phyloP scores from a whole-genome alignment of 2,113 vertebrate genomes.

The Neodontobutis hainanensis region DNA sequence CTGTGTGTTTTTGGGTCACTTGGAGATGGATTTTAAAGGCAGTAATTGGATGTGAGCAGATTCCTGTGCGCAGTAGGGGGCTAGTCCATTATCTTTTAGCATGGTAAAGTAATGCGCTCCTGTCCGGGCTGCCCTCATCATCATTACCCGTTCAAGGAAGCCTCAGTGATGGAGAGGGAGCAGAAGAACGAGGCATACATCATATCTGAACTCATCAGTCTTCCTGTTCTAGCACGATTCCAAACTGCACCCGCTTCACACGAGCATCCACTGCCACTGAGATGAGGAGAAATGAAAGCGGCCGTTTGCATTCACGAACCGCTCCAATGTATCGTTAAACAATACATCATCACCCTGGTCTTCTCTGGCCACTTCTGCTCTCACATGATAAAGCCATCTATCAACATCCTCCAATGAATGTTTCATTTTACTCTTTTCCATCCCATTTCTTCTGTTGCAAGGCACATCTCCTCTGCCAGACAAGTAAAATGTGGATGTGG shows the following conservation, averaged over 20 bases:
- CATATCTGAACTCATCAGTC: slow-evolving; percentile 74
- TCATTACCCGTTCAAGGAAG: slow-evolving; percentile 71
- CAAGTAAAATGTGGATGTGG: slow-evolving; percentile 45
- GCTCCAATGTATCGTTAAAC: slow-evolving; percentile 70
- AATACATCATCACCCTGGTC: slow-evolving; percentile 73
- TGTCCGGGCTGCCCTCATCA: slow-evolving; percentile 70
- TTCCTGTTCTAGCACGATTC: slow-evolving; percentile 64
- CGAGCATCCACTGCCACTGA: slow-evolving; percentile 44
- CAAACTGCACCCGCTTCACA: slow-evolving; percentile 69
- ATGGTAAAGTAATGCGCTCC: slow-evolving; percentile 65
- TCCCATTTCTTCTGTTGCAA: slow-evolving; percentile 55
- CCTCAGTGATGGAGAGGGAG: slow-evolving; percentile 69
- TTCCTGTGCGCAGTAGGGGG: slow-evolving; percentile 66
- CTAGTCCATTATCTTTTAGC: slow-evolving; percentile 74
- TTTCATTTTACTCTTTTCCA: slow-evolving; percentile 69
- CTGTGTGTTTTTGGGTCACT: slow-evolving; percentile 57
- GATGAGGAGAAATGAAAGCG: slow-evolving; percentile 70
- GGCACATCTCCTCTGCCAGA: slow-evolving; percentile 45
- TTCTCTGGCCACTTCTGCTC: slow-evolving; percentile 65
- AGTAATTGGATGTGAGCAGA: slow-evolving; percentile 74
- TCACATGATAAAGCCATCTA: slow-evolving; percentile 73
- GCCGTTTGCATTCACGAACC: slow-evolving; percentile 67
- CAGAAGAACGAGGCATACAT: slow-evolving; percentile 70
- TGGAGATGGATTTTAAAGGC: slow-evolving; percentile 66
- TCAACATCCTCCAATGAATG: slow-evolving; percentile 69